phyloP scores from a whole-genome alignment of 2,888 invertebrate genomes.

The Sesia bembeciformis region DNA sequence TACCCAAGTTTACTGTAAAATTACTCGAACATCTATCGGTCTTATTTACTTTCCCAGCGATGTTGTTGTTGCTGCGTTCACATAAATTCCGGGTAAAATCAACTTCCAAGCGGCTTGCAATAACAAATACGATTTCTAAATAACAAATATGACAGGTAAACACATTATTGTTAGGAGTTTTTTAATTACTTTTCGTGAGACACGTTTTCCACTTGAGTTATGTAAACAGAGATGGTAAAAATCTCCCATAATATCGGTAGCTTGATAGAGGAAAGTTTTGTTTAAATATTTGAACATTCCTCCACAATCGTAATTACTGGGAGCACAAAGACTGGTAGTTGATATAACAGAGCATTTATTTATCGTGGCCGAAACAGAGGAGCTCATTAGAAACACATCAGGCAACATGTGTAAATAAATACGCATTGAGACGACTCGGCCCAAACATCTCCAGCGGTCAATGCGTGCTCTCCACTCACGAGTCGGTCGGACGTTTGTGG shows the following conservation, averaged over 20 bases:
- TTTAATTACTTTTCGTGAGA: conserved; percentile 41
- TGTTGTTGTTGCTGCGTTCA: conserved; percentile 55
- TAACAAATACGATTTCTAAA: conserved; percentile 49
- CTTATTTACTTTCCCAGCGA: conserved; percentile 53
- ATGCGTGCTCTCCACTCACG: conserved; percentile 18
- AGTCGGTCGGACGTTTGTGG: conserved; percentile 11
- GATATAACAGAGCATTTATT: conserved; percentile 47
- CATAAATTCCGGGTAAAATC: conserved; percentile 49
- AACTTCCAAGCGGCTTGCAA: conserved; percentile 29
- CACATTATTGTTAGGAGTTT: conserved; percentile 39
- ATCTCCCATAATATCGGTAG: conserved; percentile 55
- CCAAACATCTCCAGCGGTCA: conserved; percentile 55
- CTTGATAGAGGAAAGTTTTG: conserved; percentile 67
- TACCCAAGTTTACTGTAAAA: conserved; percentile 18
- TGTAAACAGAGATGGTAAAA: conserved; percentile 53
- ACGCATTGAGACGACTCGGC: conserved; percentile 32
- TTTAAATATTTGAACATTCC: conserved; percentile 62
- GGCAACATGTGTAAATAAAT: conserved; percentile 65
- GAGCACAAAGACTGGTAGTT: conserved; percentile 66
- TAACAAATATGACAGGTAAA: conserved; percentile 39
- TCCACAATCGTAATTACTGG: conserved; percentile 57
- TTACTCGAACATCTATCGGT: background rate
- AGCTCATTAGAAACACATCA: conserved; percentile 66
- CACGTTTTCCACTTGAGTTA: conserved; percentile 42
- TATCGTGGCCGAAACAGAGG: conserved; percentile 34